phyloP scores from a whole-genome alignment of 1,140 invertebrate genomes.

The Orius laevigatus region DNA sequence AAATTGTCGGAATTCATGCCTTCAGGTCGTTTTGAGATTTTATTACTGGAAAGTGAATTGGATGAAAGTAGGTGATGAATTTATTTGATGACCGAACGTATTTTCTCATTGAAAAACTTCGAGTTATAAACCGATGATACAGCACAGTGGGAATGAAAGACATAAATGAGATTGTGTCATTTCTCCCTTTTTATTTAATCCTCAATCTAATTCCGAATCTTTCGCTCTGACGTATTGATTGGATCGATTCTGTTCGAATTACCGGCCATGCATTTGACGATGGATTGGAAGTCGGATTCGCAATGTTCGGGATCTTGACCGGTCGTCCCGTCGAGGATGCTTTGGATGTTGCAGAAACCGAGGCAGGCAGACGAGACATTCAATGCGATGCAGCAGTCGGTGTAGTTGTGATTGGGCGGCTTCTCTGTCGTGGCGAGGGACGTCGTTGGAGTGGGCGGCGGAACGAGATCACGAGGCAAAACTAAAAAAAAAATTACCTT shows the following conservation, averaged over 20 bases:
- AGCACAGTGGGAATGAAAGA: too few species aligned
- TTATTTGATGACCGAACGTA: too few species aligned
- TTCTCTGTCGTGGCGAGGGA: conserved; percentile 28
- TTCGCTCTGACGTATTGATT: too few species aligned
- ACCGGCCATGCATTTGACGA: conserved; percentile 47
- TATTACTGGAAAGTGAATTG: too few species aligned
- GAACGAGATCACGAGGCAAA: conserved; percentile 30
- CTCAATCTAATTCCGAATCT: too few species aligned
- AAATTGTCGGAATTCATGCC: too few species aligned
- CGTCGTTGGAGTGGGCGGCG: conserved; percentile 21
- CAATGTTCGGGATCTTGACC: conserved; percentile 61
- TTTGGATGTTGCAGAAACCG: conserved; percentile 67
- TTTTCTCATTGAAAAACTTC: too few species aligned
- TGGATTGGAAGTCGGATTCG: conserved; percentile 54
- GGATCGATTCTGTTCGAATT: conserved; percentile 6
- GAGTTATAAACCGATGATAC: too few species aligned
- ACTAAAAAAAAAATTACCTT: conserved; percentile 28
- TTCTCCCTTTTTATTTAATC: too few species aligned
- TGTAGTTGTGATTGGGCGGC: conserved; percentile 47
- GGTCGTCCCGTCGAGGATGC: conserved; percentile 58
- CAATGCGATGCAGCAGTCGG: conserved; percentile 48
- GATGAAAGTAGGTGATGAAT: too few species aligned
- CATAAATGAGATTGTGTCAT: too few species aligned
- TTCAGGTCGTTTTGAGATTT: too few species aligned
- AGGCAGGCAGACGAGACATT: conserved; percentile 51